Evolutionary conservation across 2,113 vertebrate species (phyloP).

Genomic region (Apeltes quadracus): DNA sequence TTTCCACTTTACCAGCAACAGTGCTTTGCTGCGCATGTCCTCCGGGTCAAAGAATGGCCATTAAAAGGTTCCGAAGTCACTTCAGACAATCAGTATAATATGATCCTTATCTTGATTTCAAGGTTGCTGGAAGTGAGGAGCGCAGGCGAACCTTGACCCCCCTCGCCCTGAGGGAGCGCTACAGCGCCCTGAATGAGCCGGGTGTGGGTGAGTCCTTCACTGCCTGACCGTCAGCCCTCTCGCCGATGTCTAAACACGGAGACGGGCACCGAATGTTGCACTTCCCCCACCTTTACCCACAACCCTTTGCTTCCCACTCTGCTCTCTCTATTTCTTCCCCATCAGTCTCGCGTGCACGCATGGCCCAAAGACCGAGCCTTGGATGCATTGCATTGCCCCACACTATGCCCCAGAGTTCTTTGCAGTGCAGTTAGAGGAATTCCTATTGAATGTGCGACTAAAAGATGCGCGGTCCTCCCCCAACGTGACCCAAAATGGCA

Average conservation of each 20-base stretch:
- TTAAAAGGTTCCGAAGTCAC: neutral
- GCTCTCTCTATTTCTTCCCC: constrained; percentile 49
- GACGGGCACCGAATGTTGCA: constrained; percentile 73
- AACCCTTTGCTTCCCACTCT: constrained; percentile 60
- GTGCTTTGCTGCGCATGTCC: neutral
- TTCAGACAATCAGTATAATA: neutral
- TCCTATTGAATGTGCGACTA: constrained; percentile 47
- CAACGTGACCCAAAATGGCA: constrained; percentile 43
- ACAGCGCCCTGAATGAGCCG: constrained; percentile 89
- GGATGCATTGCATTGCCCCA: constrained; percentile 76
- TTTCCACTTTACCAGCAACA: neutral
- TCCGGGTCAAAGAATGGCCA: neutral
- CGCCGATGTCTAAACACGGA: constrained; percentile 37
- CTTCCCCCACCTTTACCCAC: constrained; percentile 52
- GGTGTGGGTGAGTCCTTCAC: constrained; percentile 82
- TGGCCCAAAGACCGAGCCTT: constrained; percentile 78
- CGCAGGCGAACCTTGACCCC: constrained; percentile 91
- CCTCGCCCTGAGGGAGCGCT: constrained; percentile 89
- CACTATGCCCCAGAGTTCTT: constrained; percentile 57
- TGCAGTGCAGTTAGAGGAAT: constrained; percentile 58
- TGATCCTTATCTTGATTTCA: neutral
- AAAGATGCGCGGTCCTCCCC: constrained; percentile 27
- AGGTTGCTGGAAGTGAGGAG: constrained; percentile 89
- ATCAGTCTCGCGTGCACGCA: constrained; percentile 69
- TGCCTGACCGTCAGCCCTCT: constrained; percentile 58